Base-by-base conservation (phyloP, 53 echinoderm and acorn worm species). In the Zoroaster sp. region DNA sequence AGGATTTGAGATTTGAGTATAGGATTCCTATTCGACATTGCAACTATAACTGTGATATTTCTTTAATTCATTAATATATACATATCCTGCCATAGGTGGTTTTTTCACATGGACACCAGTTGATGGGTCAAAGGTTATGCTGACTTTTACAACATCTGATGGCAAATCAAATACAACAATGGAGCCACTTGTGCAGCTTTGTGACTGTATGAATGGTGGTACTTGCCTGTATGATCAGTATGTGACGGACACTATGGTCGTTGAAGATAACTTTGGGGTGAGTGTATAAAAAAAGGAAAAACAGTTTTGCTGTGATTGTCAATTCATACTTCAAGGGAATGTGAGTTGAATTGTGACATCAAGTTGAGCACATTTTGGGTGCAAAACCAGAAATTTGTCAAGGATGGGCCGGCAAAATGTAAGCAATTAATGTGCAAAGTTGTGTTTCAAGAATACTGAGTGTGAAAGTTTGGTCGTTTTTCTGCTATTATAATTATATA, bases 161-260 rank as follows among this genome's bases (percentile, higher is more conserved):
- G 92, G 90, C 40, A 65, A 37, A 72, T 66, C 93, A 1, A 68
- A 72, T 20, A 38, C 89, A 5, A 87, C 88, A 1, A 55, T 95
- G 7, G 80, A 93, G 33, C 94, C 94, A 10, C 72, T 70, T 21
- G 91, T 96, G 53, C 83, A 86, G 28, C 31, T 96, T 0, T 96
- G 96, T 88, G 88, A 95, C 78, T 96, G 96, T 75, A 70, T 87
- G 83, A 96, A 96, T 68, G 94, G 91, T 41, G 96, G 96, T 4
- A 92, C 90, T 1, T 96, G 94, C 67, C 41, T 46, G 10, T 90
- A 81, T 53, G 78, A 93, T 71, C 72, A 88, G 40, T 93, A 78
- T 46, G 88, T 80, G 4, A 68, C 78, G 17, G 88, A 80, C 69
- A 89, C 94, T 38, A 87, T 93, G 45, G 74, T 94, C 23, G 63